phyloP scores from a whole-genome alignment of 2,888 invertebrate species.

The Phyto melanocephala region DNA sequence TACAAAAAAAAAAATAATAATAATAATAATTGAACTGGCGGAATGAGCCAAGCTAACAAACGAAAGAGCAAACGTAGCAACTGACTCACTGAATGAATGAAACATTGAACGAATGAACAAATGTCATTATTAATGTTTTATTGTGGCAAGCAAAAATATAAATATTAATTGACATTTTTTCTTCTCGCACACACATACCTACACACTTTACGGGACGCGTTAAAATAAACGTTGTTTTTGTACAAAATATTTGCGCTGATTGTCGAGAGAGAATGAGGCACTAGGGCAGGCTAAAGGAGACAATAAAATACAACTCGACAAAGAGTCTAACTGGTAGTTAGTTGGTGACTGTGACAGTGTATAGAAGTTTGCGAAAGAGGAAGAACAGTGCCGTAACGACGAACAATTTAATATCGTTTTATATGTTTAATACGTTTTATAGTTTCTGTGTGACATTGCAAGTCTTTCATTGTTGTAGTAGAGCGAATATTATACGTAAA shows the following conservation, averaged over 20 bases:
- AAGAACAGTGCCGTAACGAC: neutral
- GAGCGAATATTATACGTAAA: constrained; percentile 4
- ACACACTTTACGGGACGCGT: constrained; percentile 38
- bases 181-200: constrained; percentile 23
- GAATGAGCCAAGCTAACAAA: neutral
- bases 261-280: neutral
- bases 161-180: constrained; percentile 64
- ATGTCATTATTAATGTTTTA: constrained; percentile 65
- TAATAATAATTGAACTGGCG: neutral
- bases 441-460: constrained; percentile 26
- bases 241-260: neutral
- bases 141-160: constrained; percentile 64
- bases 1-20: neutral
- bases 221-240: constrained; percentile 42
- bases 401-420: constrained; percentile 42
- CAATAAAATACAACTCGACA: neutral
- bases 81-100: constrained; percentile 1
- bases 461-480: neutral
- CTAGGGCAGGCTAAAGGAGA: neutral
- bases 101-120: constrained; percentile 46
- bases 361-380: constrained; percentile 18
- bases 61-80: neutral
- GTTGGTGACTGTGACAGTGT: constrained; percentile 3
- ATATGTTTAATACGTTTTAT: no score
- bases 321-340: neutral